Conservation (phyloP, 2,888 invertebrate species). For the Mythimna albipuncta region DNA sequence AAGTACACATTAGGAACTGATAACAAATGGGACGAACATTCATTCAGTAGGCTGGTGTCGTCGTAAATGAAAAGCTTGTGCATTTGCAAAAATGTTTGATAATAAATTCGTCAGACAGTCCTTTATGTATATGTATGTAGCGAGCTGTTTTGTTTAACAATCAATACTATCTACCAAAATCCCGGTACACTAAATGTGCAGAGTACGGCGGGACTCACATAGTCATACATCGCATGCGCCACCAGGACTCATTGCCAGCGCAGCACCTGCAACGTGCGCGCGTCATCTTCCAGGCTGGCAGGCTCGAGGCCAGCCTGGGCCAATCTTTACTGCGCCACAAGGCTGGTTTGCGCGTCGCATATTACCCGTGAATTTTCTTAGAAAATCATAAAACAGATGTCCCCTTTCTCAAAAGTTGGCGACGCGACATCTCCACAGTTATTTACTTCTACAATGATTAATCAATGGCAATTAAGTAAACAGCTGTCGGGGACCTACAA, state of each 20-base stretch:
- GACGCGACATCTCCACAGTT: not conserved
- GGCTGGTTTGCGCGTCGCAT: not conserved
- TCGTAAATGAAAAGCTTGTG: not conserved
- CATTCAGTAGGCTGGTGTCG: not conserved
- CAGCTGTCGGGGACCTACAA: too few species aligned
- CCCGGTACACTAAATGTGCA: not conserved
- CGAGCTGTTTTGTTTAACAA: not conserved
- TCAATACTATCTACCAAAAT: not conserved
- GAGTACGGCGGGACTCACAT: slow-evolving; percentile 5
- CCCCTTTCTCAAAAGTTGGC: not conserved
- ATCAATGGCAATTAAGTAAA: too few species aligned
- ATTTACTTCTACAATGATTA: too few species aligned
- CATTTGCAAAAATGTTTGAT: not conserved
- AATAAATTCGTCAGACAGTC: not conserved
- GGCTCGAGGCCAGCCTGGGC: not conserved
- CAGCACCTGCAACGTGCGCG: slow-evolving; percentile 35
- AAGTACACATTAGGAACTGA: not conserved
- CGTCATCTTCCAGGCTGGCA: not conserved
- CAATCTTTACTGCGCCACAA: not conserved
- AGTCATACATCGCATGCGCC: not conserved
- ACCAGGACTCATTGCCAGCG: slow-evolving; percentile 32
- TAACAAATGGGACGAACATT: not conserved
- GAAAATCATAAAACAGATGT: not conserved
- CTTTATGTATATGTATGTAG: not conserved
- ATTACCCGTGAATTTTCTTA: not conserved